A percentile compares a stretch with the other conserved stretches of the same genome.
Conservation (phyloP, 2,113 vertebrate genomes). For the Forbesichthys agassizii region DNA sequence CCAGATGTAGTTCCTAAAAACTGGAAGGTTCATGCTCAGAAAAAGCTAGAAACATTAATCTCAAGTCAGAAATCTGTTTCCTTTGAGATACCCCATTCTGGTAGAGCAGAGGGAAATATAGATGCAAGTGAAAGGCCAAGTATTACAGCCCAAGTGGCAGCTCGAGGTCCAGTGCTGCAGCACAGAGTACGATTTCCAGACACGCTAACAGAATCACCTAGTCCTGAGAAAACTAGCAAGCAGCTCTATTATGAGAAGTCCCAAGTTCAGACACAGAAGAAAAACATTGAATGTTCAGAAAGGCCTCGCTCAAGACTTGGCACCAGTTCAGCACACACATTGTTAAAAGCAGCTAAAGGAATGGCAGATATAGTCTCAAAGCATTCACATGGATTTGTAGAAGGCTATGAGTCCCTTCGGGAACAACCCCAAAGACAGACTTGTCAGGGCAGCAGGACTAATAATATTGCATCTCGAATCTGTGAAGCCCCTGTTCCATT, state of each 20-base stretch:
- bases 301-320: slow-evolving; percentile 48
- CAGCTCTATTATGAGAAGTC: slow-evolving; percentile 66
- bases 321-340: slow-evolving; percentile 50
- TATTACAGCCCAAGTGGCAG: slow-evolving; percentile 23
- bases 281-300: slow-evolving; percentile 32
- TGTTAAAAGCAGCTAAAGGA: slow-evolving; percentile 64
- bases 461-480: slow-evolving; percentile 73
- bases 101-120: slow-evolving; percentile 15
- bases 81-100: slow-evolving; percentile 18
- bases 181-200: slow-evolving; percentile 54
- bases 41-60: slow-evolving; percentile 18
- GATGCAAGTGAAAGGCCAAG: slow-evolving; percentile 25
- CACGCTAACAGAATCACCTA: slow-evolving; percentile 26
- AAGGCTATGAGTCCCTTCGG: slow-evolving; percentile 45
- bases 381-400: slow-evolving; percentile 44
- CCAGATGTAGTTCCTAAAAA: slow-evolving; percentile 73
- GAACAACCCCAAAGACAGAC: slow-evolving; percentile 60
- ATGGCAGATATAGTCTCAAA: slow-evolving; percentile 63
- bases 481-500: slow-evolving; percentile 71
- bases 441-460: slow-evolving; percentile 63
- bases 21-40: slow-evolving; percentile 68
- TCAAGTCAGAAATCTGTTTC: slow-evolving; percentile 28
- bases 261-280: slow-evolving; percentile 34
- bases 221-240: slow-evolving; percentile 57
- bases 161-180: slow-evolving; percentile 29